Evolutionary conservation across 1,140 invertebrate species (phyloP).

Genomic region (Drosophila pallidifrons): DNA sequence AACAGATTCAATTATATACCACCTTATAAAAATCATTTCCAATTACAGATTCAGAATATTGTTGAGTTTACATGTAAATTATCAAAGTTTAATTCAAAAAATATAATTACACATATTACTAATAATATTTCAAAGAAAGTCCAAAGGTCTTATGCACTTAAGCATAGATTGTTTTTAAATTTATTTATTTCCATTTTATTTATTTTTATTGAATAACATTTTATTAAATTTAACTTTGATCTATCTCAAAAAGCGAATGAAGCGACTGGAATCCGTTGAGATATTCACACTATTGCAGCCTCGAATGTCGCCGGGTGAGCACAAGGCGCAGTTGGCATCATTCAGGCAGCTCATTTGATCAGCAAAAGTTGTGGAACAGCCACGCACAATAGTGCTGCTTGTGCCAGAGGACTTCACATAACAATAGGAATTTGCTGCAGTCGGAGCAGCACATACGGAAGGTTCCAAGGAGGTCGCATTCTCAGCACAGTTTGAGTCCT

Average conservation of each 20-base stretch:
- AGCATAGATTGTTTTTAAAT: not conserved
- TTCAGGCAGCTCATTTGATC: conserved; percentile 69
- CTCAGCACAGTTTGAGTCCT: conserved; percentile 64
- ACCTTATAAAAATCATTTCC: too few species aligned
- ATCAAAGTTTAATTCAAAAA: too few species aligned
- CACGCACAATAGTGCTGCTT: conserved; percentile 50
- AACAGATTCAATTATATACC: too few species aligned
- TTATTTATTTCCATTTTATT: conserved; percentile 1
- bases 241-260: conserved; percentile 58
- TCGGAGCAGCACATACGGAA: conserved; percentile 56
- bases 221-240: not conserved
- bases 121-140: too few species aligned
- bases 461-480: conserved; percentile 48
- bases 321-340: conserved; percentile 70
- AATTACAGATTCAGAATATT: not conserved
- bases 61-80: too few species aligned
- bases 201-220: too few species aligned
- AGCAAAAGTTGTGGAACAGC: conserved; percentile 66
- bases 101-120: too few species aligned
- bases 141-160: not conserved
- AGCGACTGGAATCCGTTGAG: conserved; percentile 50
- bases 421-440: conserved; percentile 75
- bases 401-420: conserved; percentile 59
- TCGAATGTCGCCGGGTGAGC: conserved; percentile 65
- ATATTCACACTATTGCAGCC: conserved; percentile 69